Base-by-base conservation (phyloP, 2,797 vertebrate genomes). In the Danio tinwini region DNA sequence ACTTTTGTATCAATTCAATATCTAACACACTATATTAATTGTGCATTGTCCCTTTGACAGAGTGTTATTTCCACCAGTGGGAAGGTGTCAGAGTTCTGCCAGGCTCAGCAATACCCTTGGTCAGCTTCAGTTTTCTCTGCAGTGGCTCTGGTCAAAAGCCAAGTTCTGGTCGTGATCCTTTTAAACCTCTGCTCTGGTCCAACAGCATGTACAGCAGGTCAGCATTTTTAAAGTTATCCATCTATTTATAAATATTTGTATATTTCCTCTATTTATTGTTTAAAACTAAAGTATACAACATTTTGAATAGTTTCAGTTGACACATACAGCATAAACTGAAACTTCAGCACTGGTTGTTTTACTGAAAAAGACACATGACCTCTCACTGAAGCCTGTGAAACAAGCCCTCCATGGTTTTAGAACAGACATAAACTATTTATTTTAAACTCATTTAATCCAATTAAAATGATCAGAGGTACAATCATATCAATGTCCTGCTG, bases 61-160 rank as follows among this genome's bases (percentile, higher is more conserved):
- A 11, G 19, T 58, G 55, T 74, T 79, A 14, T 47, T n/a, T 17
- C 47, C 39, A 64, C 16, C 39, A 59, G 55, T 42, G 5, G 42
- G 71, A 50, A 76, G 67, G 71, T 79, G 78, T 80, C 52, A 67
- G 37, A 55, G 73, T 81, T 85, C 58, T 80, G 50, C 50, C 49
- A 72, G 68, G 10, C 65, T 85, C 82, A 86, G 84, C 82, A 84
- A n/a, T 80, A 42, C 40, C 40, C 71, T 44, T 67, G 12, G 67
- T 56, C 62, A 59, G 80, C 58, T 67, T 84, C 82, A 77, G 29
- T 72, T 84, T 86, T 82, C 84, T 82, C 82, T 78, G 84, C 84
- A 86, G 82, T 82, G 52, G 40, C 69, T 10, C 17, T 75, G 76
- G 80, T 72, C 21, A 47, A 62, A 52, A 67, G 80, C 80, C 64